Evolutionary conservation across 2,797 vertebrate species (phyloP), one percentile per base, ranked within the genome.

Genomic region (Amblyraja radiata): DNA sequence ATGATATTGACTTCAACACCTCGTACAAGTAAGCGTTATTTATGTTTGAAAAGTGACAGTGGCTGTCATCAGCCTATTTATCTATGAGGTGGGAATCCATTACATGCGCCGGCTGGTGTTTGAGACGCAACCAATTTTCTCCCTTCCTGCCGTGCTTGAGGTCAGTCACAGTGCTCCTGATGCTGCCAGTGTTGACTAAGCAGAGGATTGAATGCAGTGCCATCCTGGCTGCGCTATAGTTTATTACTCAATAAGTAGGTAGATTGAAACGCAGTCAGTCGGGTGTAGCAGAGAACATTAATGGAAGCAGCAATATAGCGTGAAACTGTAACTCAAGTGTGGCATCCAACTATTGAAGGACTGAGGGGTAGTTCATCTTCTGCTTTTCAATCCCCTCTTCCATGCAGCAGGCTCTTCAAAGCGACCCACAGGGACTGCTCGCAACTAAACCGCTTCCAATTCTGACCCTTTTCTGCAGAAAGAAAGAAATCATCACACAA

Each of bases 371-470:
- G 84, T 88, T 28, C 63, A 63, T 7, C 10, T 65, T 88, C 61
- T 65, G 58, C 84, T 18, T 32, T 88, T 88, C 84, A 88, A 6
- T 88, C 84, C 63, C 84, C 63, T 88, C 58, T 86, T 61, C n/a
- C 63, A 21, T 65, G 13, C 28, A 32, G 54, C 46, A 58, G 46
- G 23, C 21, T 65, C 32, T 79, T 79, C 61, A 65, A 14, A 10
- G 63, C 28, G 14, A 88, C 14, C 28, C 16, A 65, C 58, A 86
- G 83, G 13, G 13, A 18, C 1, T 1, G n/a, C 36, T 61, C 14
- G 14, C 28, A 63, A 7, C 32, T 28, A 32, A 86, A 86, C 83
- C 1, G 16, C 58, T 86, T 86, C 16, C 14, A 13, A n/a, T 77
- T 32, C n/a, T 63, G 1, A 65, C 16, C 83, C 18, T 65, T 88